Evolutionary conservation across 2,888 invertebrate genomes (phyloP), one percentile per base, ranked within the genome.

Genomic region (Drosophila maculinotata): DNA sequence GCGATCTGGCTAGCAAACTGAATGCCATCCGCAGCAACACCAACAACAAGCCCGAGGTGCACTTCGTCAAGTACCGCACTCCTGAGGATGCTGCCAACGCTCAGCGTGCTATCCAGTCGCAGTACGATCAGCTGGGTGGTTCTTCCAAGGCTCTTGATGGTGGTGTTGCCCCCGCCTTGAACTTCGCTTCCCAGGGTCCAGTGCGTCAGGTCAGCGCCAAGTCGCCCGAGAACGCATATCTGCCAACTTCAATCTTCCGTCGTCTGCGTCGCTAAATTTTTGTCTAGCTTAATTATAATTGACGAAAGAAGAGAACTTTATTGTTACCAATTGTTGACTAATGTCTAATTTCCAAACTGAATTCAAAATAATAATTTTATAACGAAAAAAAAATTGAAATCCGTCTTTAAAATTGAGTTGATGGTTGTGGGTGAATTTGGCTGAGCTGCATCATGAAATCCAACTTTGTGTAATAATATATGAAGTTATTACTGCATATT

Each of bases 21-120:
- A 82, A 89, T 44, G 35, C 64, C 17, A 51, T 88, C 38, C 79
- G 80, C 51, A 69, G 69, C 54, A 79, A 68, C 59, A 69, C 44
- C 48, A 76, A 73, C 52, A 79, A 80, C 57, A 89, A 87, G 63
- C 90, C 90, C 54, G 90, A 90, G 59, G 90, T 90, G 6, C 89
- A 89, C 72, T 90, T 90, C 59, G 85, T 90, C 62, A 90, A 90
- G 73, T 90, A 90, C 70, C 90, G 89, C 42, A 90, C 89, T 1
- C 76, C 82, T 0, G 87, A 89, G 64, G 90, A 90, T 76, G 90
- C 90, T 51, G 69, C 73, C 53, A 83, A 83, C 14, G 90, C 90
- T 3, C 90, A 90, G 53, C 77, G 77, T 3, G 72, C 84, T 10
- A 90, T 90, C 39, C 89, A 90, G 68, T 47, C 51, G 0, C 89